Base-by-base conservation (phyloP, 2,797 vertebrate species). In the Centropyge bicolor region DNA sequence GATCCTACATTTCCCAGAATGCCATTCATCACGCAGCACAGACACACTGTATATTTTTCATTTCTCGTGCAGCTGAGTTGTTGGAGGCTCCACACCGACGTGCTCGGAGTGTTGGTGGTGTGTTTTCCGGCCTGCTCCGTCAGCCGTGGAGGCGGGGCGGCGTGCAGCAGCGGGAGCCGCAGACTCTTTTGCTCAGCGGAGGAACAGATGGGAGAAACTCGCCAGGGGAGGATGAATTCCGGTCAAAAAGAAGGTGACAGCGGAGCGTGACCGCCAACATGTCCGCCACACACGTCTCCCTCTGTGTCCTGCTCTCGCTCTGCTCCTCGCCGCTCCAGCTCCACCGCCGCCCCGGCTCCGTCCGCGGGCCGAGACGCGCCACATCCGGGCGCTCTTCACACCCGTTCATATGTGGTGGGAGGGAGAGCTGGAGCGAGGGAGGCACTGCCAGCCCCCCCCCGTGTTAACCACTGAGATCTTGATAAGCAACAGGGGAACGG, bases 191-290 rank as follows among this genome's bases (percentile, higher is more conserved):
- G 68, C 88, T 78, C 80, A 2, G 74, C 1, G 84, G 87, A 89
- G 90, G 93, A 95, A 94, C 95, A 96, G 95, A 95, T 96, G 95
- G 95, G 93, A 94, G 92, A 88, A 88, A 84, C 86, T 87, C 89
- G 83, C 89, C 85, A 92, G 90, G 94, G 93, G 92, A 93, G 91
- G 91, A 90, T 82, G 90, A 92, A 94, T 94, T 94, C 94, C 94
- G 94, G 94, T 95, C 94, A 94, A 76, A 94, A 93, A 93, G 91
- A 95, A 95, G 94, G 95, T 94, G 94, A 95, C 84, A 94, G 90
- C 87, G 78, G 94, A 95, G 93, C 90, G 91, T 91, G 94, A 95
- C 93, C 88, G 94, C 93, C 94, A 94, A 91, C 92, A 94, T 95
- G 93, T 92, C 94, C 92, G 84, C 92, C 91, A 89, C 92, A 87